A percentile compares a stretch with the other conserved stretches of the same genome.
Evolutionary conservation across 2,113 vertebrate species (phyloP).

Genomic region (Chelonoidis abingdonii): DNA sequence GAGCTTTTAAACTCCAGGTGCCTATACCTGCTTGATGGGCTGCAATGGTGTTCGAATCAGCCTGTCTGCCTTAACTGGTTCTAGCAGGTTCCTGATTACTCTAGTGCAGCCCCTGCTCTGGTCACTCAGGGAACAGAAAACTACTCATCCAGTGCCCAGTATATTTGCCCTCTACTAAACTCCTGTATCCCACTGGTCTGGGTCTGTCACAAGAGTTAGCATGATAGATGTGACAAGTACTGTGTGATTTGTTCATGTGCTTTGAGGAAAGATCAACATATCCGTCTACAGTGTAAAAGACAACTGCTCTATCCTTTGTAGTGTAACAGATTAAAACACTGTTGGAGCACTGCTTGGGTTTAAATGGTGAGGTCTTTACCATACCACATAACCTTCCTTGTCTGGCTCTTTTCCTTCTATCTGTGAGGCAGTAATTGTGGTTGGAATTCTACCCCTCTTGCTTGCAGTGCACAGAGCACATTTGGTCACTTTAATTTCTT

Average conservation of each 20-base stretch:
- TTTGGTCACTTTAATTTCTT: constrained; percentile 60
- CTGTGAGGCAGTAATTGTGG: neutral
- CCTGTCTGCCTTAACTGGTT: too few species aligned
- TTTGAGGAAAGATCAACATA: neutral
- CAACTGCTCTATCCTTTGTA: neutral
- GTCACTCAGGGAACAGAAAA: too few species aligned
- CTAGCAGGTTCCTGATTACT: too few species aligned
- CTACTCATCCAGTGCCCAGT: too few species aligned
- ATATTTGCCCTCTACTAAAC: too few species aligned
- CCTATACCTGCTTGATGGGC: too few species aligned
- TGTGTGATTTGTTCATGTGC: constrained; percentile 21
- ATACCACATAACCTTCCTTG: neutral
- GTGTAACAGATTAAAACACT: neutral
- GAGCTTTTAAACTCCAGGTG: too few species aligned
- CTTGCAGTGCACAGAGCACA: neutral
- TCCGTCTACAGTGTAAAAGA: neutral
- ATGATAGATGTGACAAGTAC: constrained; percentile 6
- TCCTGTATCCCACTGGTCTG: too few species aligned
- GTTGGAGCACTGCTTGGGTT: neutral
- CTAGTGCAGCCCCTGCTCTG: too few species aligned
- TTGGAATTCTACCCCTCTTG: neutral
- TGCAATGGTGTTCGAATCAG: too few species aligned
- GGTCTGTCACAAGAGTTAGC: neutral
- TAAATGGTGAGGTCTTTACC: neutral
- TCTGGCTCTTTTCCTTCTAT: neutral